Base-by-base conservation (phyloP, 2,888 invertebrate species). In the Drosophila pegasa region DNA sequence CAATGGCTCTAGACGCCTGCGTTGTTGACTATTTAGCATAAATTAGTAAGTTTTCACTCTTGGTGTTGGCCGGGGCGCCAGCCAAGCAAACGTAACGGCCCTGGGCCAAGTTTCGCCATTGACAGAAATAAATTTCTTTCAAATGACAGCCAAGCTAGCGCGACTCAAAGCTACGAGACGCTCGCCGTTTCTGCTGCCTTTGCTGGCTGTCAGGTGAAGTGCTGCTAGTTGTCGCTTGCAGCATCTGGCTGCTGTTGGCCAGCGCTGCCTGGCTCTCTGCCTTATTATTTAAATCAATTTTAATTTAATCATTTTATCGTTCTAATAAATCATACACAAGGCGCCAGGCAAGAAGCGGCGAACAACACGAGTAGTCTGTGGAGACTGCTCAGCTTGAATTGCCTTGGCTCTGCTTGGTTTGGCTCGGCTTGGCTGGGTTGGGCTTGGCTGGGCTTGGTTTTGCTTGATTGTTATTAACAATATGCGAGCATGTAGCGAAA, bases 271-370 rank as follows among this genome's bases (percentile, higher is more conserved):
- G 52, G 20, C 55, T 18, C 20, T 38, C 38, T 70, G 65, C n/a
- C 68, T 69, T 71, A 73, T 74, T 73, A 72, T 78, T 85, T 88
- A 85, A 87, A 89, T 87, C 86, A 87, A 86, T 87, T 87, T 85
- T 74, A 89, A 89, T 89, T 88, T 87, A 88, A 87, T 83, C 89
- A 80, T 80, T 89, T 89, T 87, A 82, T 85, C 80, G 73, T 60
- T 76, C 70, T 80, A 80, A 88, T 87, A 87, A 87, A 88, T 87
- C 89, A 87, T 85, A 52, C 59, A 67, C 68, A 72, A 56, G 59
- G 55, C 69, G 48, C 62, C 48, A 61, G 64, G 25, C 70, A n/a
- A 18, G 35, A 25, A n/a, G 47, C 31, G 8, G n/a, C 33, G 5
- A 16, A 6, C 29, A 69, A 41, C 37, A 12, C 29, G 56, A 54